Percentiles rank a stretch among this genome's conserved stretches.
Conservation (phyloP, 1,140 invertebrate genomes). For the Pentalonia nigronervosa region DNA sequence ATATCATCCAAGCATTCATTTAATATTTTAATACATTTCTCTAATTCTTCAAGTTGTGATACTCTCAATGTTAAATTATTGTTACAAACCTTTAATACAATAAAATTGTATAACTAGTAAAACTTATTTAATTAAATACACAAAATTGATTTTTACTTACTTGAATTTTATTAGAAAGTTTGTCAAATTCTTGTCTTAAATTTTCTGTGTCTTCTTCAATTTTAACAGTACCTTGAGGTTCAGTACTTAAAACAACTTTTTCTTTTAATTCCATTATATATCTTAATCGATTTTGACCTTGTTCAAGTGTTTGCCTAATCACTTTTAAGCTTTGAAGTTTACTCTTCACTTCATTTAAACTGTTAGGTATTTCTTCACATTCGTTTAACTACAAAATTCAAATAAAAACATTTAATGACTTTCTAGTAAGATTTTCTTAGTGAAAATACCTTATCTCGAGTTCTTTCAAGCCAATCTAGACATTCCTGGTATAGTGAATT, state of each 20-base stretch:
- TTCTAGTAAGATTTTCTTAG: too few species aligned
- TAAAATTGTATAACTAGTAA: background rate
- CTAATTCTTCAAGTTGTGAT: constrained; percentile 82
- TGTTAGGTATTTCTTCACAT: constrained; percentile 79
- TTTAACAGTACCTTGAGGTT: constrained; percentile 82
- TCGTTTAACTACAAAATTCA: constrained; percentile 68
- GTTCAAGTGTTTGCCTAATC: constrained; percentile 84
- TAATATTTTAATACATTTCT: constrained; percentile 80
- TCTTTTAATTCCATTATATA: constrained; percentile 91
- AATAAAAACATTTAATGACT: background rate
- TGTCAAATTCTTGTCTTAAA: constrained; percentile 87
- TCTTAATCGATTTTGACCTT: constrained; percentile 88
- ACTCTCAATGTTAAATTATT: constrained; percentile 76
- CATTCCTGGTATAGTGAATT: constrained; percentile 89
- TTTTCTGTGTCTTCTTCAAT: constrained; percentile 90
- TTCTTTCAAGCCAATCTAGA: constrained; percentile 88
- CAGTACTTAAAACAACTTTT: constrained; percentile 90
- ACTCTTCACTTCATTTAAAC: constrained; percentile 80
- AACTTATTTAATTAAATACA: background rate
- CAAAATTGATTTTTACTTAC: constrained; percentile 56
- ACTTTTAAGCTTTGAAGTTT: constrained; percentile 85
- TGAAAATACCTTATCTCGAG: constrained; percentile 73
- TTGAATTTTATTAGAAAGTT: constrained; percentile 77
- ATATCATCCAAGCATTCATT: constrained; percentile 87
- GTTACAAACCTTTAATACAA: constrained; percentile 71